These are phyloP conservation scores for Chaetorhynchus papuensis DNA, from an alignment of 2,113 vertebrate genomes.

Conservation along the genomic window DNA sequence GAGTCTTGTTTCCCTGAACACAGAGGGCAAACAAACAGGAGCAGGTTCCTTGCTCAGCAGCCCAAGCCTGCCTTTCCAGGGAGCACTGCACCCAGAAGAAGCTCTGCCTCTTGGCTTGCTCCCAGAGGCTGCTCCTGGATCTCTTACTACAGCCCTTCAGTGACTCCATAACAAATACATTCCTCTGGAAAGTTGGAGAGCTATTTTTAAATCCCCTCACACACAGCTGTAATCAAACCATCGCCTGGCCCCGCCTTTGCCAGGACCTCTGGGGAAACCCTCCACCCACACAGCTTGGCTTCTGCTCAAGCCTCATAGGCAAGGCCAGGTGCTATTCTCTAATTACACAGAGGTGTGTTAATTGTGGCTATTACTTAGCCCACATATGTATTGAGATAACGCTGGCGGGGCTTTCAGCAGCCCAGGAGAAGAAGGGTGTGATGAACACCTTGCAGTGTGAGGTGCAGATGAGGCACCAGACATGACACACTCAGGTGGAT, in stretches of 20 bases:
- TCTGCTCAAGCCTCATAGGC: neutral
- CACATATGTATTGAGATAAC: fast-evolving
- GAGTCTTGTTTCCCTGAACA: slow-evolving; percentile 19
- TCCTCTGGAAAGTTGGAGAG: slow-evolving; percentile 7
- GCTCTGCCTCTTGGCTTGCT: slow-evolving; percentile 7
- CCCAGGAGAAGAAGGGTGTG: neutral
- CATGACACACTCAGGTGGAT: fast-evolving
- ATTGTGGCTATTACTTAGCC: neutral
- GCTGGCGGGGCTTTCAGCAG: fast-evolving
- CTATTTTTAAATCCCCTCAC: slow-evolving; percentile 34
- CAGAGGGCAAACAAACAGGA: slow-evolving; percentile 29
- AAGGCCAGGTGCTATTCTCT: neutral
- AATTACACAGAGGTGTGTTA: neutral
- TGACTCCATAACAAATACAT: slow-evolving; percentile 40
- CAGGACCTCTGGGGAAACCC: slow-evolving; percentile 35
- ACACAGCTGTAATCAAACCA: slow-evolving; percentile 42
- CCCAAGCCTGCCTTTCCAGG: neutral
- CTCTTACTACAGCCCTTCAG: slow-evolving; percentile 16
- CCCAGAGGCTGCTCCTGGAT: neutral
- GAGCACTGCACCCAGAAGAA: neutral
- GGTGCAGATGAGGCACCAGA: neutral
- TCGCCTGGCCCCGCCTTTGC: fast-evolving
- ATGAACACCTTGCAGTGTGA: neutral
- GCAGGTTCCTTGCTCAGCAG: neutral
- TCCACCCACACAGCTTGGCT: slow-evolving; percentile 4